Evolutionary conservation across 2,113 vertebrate genomes (phyloP).

Genomic region (Grus americana): DNA sequence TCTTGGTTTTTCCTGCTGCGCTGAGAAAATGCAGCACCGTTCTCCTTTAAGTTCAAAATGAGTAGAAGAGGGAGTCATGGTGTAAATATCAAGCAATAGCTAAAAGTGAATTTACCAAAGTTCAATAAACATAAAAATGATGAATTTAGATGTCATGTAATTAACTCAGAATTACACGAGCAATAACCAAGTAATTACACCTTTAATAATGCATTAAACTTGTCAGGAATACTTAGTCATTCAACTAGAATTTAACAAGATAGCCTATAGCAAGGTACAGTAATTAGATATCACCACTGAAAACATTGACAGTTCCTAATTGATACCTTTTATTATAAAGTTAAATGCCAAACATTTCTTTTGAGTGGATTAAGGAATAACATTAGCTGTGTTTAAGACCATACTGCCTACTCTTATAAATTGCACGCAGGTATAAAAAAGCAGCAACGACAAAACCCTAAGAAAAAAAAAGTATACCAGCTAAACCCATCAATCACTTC

Average conservation of each 20-base stretch:
- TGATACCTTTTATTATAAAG: conserved; percentile 81
- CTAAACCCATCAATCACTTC: conserved; percentile 44
- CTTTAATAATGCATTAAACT: conserved; percentile 85
- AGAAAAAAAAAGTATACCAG: background rate
- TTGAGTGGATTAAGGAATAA: conserved; percentile 71
- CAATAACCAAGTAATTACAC: conserved; percentile 82
- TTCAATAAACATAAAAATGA: conserved; percentile 85
- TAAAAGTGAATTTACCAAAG: conserved; percentile 76
- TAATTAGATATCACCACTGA: conserved; percentile 80
- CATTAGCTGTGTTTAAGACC: conserved; percentile 60
- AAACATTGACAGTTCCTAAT: conserved; percentile 80
- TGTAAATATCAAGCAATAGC: conserved; percentile 65
- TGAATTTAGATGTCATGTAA: conserved; percentile 82
- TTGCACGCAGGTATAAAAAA: conserved; percentile 9
- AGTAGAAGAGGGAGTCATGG: conserved; percentile 1
- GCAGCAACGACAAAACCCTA: background rate
- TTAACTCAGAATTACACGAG: conserved; percentile 81
- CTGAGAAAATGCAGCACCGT: background rate
- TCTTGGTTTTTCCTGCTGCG: background rate
- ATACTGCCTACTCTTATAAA: conserved; percentile 45
- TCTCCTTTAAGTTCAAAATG: conserved; percentile 16
- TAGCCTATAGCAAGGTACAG: conserved; percentile 80
- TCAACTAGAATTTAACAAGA: conserved; percentile 82
- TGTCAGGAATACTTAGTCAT: conserved; percentile 82
- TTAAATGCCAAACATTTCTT: conserved; percentile 74